Evolutionary conservation across 2,797 vertebrate genomes (phyloP).

Genomic region (Tympanoctomys barrerae): DNA sequence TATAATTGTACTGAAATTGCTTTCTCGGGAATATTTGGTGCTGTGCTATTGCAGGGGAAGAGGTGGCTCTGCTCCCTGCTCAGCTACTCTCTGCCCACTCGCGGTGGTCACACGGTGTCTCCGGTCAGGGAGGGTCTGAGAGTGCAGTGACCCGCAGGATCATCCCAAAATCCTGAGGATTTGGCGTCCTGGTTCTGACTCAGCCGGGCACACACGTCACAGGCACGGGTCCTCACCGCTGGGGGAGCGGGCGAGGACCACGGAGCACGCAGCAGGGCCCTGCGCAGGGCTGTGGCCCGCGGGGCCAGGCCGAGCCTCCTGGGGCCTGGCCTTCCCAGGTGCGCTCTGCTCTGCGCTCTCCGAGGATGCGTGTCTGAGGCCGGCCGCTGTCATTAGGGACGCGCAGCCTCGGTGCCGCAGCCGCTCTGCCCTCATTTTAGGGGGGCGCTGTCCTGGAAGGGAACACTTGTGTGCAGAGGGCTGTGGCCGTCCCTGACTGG

Average conservation of each 20-base stretch:
- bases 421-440: neutral
- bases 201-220: too few species aligned
- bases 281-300: neutral
- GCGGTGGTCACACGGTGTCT: too few species aligned
- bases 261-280: neutral
- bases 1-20: neutral
- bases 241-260: too few species aligned
- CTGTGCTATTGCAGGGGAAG: neutral
- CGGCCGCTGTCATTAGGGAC: too few species aligned
- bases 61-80: neutral
- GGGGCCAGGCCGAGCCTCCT: too few species aligned
- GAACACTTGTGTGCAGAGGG: neutral
- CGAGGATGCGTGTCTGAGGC: neutral
- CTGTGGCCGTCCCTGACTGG: neutral
- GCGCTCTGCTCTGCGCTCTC: accelerated
- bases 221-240: neutral
- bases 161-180: neutral
- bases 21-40: neutral
- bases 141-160: neutral
- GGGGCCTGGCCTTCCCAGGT: too few species aligned
- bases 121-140: neutral
- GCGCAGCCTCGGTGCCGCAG: too few species aligned
- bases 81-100: neutral
- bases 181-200: neutral
- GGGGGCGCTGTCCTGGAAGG: neutral